Evolutionary conservation across 2,797 vertebrate species (phyloP).

Genomic region (Alca torda): DNA sequence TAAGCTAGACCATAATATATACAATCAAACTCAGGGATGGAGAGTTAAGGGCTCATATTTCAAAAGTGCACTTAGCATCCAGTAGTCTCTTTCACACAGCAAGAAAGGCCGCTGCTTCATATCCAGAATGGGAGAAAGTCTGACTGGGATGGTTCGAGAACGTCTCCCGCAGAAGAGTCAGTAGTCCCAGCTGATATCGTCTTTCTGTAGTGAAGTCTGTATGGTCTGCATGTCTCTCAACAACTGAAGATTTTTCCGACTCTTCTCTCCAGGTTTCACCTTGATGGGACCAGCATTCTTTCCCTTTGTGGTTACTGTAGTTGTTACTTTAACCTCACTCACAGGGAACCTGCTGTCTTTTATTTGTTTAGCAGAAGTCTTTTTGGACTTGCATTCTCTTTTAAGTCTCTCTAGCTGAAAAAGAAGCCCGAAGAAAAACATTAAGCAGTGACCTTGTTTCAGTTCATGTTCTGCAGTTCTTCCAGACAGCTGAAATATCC

Average conservation of each 20-base stretch:
- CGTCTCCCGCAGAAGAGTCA: conserved; percentile 11
- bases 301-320: conserved; percentile 74
- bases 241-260: conserved; percentile 86
- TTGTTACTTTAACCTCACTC: conserved; percentile 65
- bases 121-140: not conserved
- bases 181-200: conserved; percentile 78
- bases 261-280: conserved; percentile 83
- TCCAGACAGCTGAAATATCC: not conserved
- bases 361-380: conserved; percentile 45
- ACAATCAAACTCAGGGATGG: not conserved
- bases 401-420: conserved; percentile 84
- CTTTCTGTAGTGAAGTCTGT: conserved; percentile 86
- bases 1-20: not conserved
- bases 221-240: conserved; percentile 92
- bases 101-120: not conserved
- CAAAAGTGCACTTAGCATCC: not conserved
- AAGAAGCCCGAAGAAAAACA: not conserved
- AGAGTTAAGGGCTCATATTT: not conserved
- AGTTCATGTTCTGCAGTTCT: not conserved
- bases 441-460: not conserved
- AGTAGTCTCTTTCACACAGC: not conserved
- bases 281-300: conserved; percentile 72
- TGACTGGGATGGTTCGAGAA: not conserved
- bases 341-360: conserved; percentile 30
- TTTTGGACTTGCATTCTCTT: conserved; percentile 73